These are phyloP conservation scores for Poeciliopsis turrubarensis DNA, from an alignment of 2,113 vertebrate species.

Conservation along the genomic window DNA sequence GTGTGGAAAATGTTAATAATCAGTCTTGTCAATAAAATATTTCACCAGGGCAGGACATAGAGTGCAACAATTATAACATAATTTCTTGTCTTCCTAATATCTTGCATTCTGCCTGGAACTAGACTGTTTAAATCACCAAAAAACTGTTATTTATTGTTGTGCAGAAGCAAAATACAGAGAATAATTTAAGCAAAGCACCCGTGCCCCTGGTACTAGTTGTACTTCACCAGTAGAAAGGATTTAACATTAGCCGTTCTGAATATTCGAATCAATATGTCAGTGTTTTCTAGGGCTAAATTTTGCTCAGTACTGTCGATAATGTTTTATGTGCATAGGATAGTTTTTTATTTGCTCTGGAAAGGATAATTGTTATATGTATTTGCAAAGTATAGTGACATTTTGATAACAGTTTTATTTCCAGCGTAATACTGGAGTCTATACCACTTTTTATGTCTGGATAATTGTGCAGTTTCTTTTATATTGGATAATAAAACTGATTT, in stretches of 20 bases:
- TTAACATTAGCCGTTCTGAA: not conserved
- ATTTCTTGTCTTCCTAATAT: not conserved
- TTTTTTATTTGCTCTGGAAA: not conserved
- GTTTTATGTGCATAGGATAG: not conserved
- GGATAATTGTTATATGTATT: not conserved
- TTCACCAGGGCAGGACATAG: no score
- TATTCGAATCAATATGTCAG: not conserved
- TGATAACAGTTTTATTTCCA: not conserved
- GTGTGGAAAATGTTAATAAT: not conserved
- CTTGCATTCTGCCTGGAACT: no score
- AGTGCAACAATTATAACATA: not conserved
- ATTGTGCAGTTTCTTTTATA: constrained; percentile 20
- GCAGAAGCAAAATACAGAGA: constrained; percentile 23
- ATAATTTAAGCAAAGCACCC: constrained; percentile 12
- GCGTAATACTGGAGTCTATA: not conserved
- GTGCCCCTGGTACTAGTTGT: not conserved
- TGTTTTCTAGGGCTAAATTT: not conserved
- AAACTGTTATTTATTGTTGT: constrained; percentile 5
- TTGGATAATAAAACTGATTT: constrained; percentile 13
- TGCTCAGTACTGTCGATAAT: not conserved
- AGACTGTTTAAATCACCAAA: constrained; percentile 24
- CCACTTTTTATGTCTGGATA: not conserved
- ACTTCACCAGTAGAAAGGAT: not conserved
- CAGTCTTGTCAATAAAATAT: not conserved
- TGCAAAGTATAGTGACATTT: not conserved